Percentiles rank a stretch among this genome's conserved stretches.
Evolutionary conservation across 1,140 invertebrate species (phyloP).

Genomic region (Thaumetopoea pityocampa): DNA sequence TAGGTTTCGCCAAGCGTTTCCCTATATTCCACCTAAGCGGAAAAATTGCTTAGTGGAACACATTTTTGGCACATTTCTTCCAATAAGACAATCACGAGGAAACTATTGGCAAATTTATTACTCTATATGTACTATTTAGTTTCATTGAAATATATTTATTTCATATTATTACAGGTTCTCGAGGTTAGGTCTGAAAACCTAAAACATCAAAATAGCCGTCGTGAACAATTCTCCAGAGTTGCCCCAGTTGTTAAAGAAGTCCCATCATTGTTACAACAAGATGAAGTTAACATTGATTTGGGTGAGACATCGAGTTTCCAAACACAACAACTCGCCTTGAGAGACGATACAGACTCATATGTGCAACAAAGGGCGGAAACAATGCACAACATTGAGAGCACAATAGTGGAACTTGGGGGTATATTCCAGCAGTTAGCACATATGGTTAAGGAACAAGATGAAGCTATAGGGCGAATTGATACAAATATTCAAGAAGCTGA

Average conservation of each 20-base stretch:
- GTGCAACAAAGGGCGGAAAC: slow-evolving; percentile 95
- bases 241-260: slow-evolving; percentile 83
- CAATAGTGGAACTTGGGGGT: slow-evolving; percentile 98
- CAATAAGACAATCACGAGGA: too few relatives aligned
- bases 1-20: too few relatives aligned
- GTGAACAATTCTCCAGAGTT: slow-evolving; percentile 95
- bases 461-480: slow-evolving; percentile 98
- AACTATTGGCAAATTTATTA: too few relatives aligned
- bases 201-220: slow-evolving; percentile 94
- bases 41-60: too few relatives aligned
- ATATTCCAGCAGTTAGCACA: slow-evolving; percentile 98
- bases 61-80: too few relatives aligned
- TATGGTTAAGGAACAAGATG: slow-evolving; percentile 99
- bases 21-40: too few relatives aligned
- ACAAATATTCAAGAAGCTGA: slow-evolving; percentile 96
- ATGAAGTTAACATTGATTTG: slow-evolving; percentile 87
- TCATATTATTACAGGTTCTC: slow-evolving; percentile 77
- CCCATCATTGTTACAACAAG: slow-evolving; percentile 80
- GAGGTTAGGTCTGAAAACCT: slow-evolving; percentile 95
- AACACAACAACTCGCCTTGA: slow-evolving; percentile 82
- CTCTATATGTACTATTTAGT: too few relatives aligned
- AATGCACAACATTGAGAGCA: slow-evolving; percentile 99
- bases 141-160: slow-evolving; percentile 7
- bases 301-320: slow-evolving; percentile 73
- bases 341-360: slow-evolving; percentile 93